Evolutionary conservation across 1,140 invertebrate species (phyloP), one percentile per base, ranked within the genome.

Genomic region (Melanaphis sacchari): DNA sequence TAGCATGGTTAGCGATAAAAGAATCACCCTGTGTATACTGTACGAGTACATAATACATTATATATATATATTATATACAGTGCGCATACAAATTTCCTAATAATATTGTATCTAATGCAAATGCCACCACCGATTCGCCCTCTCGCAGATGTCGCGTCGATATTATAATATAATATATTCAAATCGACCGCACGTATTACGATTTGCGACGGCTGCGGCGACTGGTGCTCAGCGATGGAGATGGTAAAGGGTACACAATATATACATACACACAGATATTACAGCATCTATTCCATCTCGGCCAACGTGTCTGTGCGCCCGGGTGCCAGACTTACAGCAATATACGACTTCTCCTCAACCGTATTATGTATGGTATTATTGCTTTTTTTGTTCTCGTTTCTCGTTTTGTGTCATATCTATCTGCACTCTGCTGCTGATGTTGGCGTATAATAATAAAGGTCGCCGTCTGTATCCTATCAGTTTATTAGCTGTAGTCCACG

Each of bases 31-130:
- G 31, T n/a, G 31, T 76, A 11, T 54, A 76, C 21, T 76, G 31
- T n/a, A n/a, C 54, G 26, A 31, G 59, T 18, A 76, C 59, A n/a
- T 18, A 76, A n/a, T 76, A 76, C n/a, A 76, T 76, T 76, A n/a
- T 76, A 76, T 76, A 76, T 76, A 76, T 76, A 49, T 49, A 49
- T 49, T 49, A 49, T 76, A 76, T 76, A 76, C 59, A 76, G 59
- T 76, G 2, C 59, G 59, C 59, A 76, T n/a, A 76, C 59, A 76
- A 15, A 76, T 76, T 76, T 76, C 59, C 59, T 76, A 76, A 76
- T n/a, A 76, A 76, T n/a, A 76, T 76, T 76, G 18, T n/a, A 76
- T 76, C 59, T 76, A 76, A 76, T n/a, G 59, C 59, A 76, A 76
- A 76, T 76, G 59, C 59, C 31, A 4, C 59, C 3, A 76, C n/a